Evolutionary conservation across 2,888 invertebrate species (phyloP).

Genomic region (Diadegma fenestrale): DNA sequence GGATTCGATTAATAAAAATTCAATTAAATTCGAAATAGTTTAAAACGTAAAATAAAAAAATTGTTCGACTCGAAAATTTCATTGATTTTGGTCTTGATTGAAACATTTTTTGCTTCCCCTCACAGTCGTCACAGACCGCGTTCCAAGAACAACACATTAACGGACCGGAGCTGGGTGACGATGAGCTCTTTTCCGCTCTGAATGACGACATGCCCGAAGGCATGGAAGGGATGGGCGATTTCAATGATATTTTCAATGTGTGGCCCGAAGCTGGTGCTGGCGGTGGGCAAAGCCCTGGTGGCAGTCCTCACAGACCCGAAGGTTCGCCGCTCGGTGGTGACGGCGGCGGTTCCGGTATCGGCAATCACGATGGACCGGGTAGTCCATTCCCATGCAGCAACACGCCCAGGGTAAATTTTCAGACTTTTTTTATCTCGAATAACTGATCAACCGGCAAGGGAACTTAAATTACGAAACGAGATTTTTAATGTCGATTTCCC

Average conservation of each 20-base stretch:
- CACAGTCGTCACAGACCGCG: slow-evolving; percentile 90
- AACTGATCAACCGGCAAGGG: not conserved
- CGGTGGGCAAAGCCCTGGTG: slow-evolving; percentile 87
- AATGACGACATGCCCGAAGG: slow-evolving; percentile 89
- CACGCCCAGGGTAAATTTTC: slow-evolving; percentile 85
- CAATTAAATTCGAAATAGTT: too few relatives aligned
- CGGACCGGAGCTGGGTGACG: slow-evolving; percentile 89
- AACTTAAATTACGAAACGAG: not conserved
- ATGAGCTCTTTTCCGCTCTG: slow-evolving; percentile 88
- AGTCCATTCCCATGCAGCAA: slow-evolving; percentile 86
- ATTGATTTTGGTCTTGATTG: not conserved
- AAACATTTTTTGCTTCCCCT: slow-evolving; percentile 50
- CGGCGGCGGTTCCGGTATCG: slow-evolving; percentile 82
- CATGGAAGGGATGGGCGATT: slow-evolving; percentile 90
- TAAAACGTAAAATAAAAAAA: not conserved
- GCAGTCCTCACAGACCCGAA: slow-evolving; percentile 86
- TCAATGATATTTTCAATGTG: slow-evolving; percentile 92
- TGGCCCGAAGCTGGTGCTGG: slow-evolving; percentile 88
- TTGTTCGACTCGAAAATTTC: not conserved
- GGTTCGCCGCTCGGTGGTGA: slow-evolving; percentile 83
- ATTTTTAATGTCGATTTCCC: not conserved
- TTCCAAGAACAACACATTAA: slow-evolving; percentile 90
- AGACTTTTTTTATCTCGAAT: not conserved
- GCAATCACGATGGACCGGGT: slow-evolving; percentile 85
- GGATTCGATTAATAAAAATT: not conserved